Evolutionary conservation across 2,888 invertebrate genomes (phyloP), one percentile per base, ranked within the genome.

Genomic region (Teleiodes luculella): DNA sequence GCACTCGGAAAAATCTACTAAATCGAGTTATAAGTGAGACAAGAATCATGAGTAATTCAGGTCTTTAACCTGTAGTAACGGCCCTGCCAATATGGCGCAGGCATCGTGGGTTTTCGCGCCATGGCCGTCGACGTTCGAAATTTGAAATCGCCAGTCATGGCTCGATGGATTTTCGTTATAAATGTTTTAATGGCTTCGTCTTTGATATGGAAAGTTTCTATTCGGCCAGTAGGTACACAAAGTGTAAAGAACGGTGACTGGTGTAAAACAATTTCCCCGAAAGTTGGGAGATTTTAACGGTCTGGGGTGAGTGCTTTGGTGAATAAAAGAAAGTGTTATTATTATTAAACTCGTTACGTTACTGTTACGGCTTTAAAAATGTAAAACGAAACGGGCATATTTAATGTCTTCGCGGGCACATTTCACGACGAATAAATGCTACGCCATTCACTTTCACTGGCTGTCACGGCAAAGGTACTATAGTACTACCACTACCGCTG

Each of bases 61-160:
- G 39, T 41, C 39, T 41, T 41, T 41, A 20, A 41, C 39, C 39
- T 18, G 18, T 7, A 37, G 37, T 41, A 41, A 41, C 39, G 39
- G 39, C 39, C 39, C 39, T 20, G 39, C 39, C 39, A 41, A 41
- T 41, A 41, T 41, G 39, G 39, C 39, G 39, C 39, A 18, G 5
- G 24, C 24, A 24, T 24, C 24, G 24, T 6, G 24, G 39, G 39
- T 11, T 18, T 41, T 41, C 39, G 39, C 39, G 39, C 39, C 39
- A 41, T 18, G 18, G 39, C 39, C 39, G 16, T 41, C 39, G 18
- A 8, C 39, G 39, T 41, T 41, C 39, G 39, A 41, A 41, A 41
- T 41, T 41, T 41, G 18, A 41, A 41, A 41, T 41, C 18, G 39
- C 18, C 39, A 18, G 20, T 41, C 39, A 41, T 41, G 39, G 39